phyloP scores from a whole-genome alignment of 2,113 vertebrate species.

The Platichthys flesus region DNA sequence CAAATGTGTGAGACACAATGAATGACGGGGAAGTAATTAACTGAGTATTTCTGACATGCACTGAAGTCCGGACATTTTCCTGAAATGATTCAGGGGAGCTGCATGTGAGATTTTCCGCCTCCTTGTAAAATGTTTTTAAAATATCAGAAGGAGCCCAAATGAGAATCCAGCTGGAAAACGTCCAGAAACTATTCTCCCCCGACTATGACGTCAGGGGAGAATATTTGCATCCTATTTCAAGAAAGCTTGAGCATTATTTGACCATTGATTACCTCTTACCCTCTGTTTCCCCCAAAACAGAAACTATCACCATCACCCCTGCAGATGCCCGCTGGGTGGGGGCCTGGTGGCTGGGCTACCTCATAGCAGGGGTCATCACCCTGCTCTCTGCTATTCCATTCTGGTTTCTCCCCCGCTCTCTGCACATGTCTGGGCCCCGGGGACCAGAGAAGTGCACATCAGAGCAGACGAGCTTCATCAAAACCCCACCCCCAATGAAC shows the following conservation, averaged over 20 bases:
- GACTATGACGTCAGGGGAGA: too few relatives aligned
- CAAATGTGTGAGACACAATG: too few relatives aligned
- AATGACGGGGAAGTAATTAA: too few relatives aligned
- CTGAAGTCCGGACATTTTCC: too few relatives aligned
- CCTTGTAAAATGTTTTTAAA: too few relatives aligned
- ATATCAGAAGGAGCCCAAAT: too few relatives aligned
- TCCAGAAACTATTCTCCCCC: too few relatives aligned
- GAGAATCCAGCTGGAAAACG: too few relatives aligned
- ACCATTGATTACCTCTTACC: not conserved
- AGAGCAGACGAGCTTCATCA: conserved; percentile 71
- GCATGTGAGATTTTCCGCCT: too few relatives aligned
- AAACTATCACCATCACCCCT: conserved; percentile 80
- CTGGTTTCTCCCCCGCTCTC: conserved; percentile 82
- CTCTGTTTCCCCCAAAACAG: conserved; percentile 50
- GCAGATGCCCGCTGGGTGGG: conserved; percentile 83
- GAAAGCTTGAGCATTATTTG: not conserved
- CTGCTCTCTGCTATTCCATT: conserved; percentile 81
- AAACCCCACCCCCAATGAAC: conserved; percentile 55
- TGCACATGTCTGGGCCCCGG: conserved; percentile 45
- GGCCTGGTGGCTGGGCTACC: conserved; percentile 85
- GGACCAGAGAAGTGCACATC: conserved; percentile 48
- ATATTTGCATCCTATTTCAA: not conserved
- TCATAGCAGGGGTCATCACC: conserved; percentile 80
- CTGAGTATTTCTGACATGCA: too few relatives aligned
- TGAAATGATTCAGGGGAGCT: too few relatives aligned